Base-by-base conservation (phyloP, 2,797 vertebrate genomes). In the Cygnus olor region DNA sequence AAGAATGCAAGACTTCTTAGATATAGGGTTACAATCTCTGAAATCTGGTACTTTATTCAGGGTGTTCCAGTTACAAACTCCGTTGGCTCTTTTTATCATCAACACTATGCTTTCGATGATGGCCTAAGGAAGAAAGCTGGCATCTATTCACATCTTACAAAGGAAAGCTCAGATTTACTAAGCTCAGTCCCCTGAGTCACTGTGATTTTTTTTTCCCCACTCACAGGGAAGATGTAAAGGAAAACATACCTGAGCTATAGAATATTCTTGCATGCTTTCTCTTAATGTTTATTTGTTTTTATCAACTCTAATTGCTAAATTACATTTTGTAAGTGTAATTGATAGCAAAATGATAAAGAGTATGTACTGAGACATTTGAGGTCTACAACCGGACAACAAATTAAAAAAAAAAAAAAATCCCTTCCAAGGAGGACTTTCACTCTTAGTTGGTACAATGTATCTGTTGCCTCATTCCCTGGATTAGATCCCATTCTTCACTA, bases 51-150 rank as follows among this genome's bases (percentile, higher is more conserved):
- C 36, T 88, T 90, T 64, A 73, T 73, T 94, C 44, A 57, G 57
- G 40, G 84, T 79, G 16, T 57, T 79, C 14, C 63, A 54, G 13
- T 79, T 93, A 60, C 56, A 91, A 82, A 90, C 20, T 66, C 60
- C 32, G 19, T 77, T 94, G 78, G 94, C 34, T 90, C 61, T 86
- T 90, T 86, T 49, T 81, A 17, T 93, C 90, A 63, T 88, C 38
- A 58, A 82, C 44, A 54, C 27, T 82, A 13, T 85, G 44, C 24
- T 85, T 93, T 78, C 8, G 2, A 45, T 68, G 60, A 65, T 32
- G 64, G 44, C 49, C 70, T 91, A 68, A 80, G 64, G 60, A 82
- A 88, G n/a, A 66, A 85, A 78, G 60, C 34, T 71, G 80, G 38
- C 78, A 91, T 87, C 47, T 88, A 38, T 54, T 88, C 49, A 44